phyloP scores from a whole-genome alignment of 2,113 vertebrate species.

The Psammodynastes pulverulentus region DNA sequence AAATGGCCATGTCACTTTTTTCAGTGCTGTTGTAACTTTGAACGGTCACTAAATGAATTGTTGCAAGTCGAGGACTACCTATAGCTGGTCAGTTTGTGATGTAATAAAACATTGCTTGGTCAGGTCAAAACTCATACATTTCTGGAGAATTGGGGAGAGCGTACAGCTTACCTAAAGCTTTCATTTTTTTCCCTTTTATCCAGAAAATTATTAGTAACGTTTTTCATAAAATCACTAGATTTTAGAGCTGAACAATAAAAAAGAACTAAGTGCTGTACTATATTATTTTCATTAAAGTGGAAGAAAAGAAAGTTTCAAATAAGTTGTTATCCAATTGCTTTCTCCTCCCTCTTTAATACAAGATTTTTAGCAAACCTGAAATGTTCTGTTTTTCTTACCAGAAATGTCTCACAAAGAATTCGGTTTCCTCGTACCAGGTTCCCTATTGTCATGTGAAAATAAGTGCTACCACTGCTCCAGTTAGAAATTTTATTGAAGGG shows the following conservation, averaged over 20 bases:
- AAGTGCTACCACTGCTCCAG: conserved; percentile 97
- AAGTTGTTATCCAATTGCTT: neutral
- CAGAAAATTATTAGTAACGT: neutral
- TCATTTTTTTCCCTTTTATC: neutral
- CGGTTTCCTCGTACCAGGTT: conserved; percentile 84
- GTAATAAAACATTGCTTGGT: neutral
- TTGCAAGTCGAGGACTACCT: neutral
- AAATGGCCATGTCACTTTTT: neutral
- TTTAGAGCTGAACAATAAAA: neutral
- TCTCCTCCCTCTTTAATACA: neutral
- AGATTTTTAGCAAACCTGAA: neutral
- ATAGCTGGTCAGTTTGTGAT: neutral
- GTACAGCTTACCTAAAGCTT: neutral
- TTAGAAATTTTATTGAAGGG: conserved; percentile 90
- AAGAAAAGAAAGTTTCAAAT: neutral
- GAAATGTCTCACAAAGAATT: conserved; percentile 92
- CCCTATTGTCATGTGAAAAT: conserved; percentile 94
- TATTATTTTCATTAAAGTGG: neutral
- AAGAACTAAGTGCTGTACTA: neutral
- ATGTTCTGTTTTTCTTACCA: conserved; percentile 77
- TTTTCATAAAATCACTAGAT: neutral
- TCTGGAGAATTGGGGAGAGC: neutral
- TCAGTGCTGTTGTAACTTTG: neutral
- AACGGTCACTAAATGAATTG: neutral
- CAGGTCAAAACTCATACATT: neutral